These are phyloP conservation scores for Desoria tigrina DNA, from an alignment of 2,888 invertebrate genomes.

Conservation along the genomic window DNA sequence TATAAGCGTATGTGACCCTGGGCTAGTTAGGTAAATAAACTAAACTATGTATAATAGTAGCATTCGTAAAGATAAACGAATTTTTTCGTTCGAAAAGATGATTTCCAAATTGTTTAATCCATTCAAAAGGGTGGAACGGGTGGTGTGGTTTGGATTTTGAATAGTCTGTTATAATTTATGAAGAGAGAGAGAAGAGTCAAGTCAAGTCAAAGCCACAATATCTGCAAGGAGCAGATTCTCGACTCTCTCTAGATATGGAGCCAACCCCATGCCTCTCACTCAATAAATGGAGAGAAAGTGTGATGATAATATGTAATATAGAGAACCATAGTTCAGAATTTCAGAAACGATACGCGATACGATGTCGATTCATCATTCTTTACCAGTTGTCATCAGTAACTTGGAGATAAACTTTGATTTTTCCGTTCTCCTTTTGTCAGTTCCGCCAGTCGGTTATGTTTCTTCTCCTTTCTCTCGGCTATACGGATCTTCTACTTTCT, in stretches of 20 bases:
- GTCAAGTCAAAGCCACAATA: slow-evolving; percentile 16
- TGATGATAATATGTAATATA: slow-evolving; percentile 28
- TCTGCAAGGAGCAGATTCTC: slow-evolving; percentile 3
- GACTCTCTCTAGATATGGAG: neutral
- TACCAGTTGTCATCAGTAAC: slow-evolving; percentile 49
- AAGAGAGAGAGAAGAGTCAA: neutral
- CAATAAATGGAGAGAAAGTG: neutral
- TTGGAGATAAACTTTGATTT: slow-evolving; percentile 48
- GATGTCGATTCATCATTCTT: slow-evolving; percentile 50
- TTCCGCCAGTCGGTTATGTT: slow-evolving; percentile 13
- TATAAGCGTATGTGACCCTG: too few species aligned
- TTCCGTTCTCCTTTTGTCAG: slow-evolving; percentile 27
- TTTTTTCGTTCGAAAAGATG: neutral
- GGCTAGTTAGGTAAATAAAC: too few species aligned
- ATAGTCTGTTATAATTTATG: slow-evolving; percentile 17
- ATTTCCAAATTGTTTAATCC: slow-evolving; percentile 1
- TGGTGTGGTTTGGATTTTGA: slow-evolving; percentile 11
- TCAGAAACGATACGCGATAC: slow-evolving; percentile 23
- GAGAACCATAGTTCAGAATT: slow-evolving; percentile 35
- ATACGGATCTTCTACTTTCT: slow-evolving; percentile 6
- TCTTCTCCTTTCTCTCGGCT: neutral
- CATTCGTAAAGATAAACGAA: too few species aligned
- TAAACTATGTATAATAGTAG: too few species aligned
- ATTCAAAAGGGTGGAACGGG: neutral
- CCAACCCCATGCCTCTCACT: neutral